Evolutionary conservation across 2,797 vertebrate species (phyloP), one percentile per base, ranked within the genome.

Genomic region (Harpagifer antarcticus): DNA sequence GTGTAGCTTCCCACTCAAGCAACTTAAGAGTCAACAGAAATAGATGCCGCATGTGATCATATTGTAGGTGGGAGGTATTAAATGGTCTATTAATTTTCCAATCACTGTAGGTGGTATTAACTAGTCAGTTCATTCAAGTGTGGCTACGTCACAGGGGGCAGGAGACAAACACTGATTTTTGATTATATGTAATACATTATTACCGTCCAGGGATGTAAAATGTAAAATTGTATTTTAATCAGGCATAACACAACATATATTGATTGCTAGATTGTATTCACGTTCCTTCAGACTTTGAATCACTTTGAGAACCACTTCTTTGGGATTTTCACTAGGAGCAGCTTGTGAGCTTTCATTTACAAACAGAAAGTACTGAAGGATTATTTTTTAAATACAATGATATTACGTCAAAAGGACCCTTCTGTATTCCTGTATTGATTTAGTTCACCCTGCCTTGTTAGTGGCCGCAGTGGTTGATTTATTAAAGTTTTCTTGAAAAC

Each of bases 351-450:
- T 68, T 57, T 43, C n/a, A 43, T 74, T 61, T 54, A 37, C 44
- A 60, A 45, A 48, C 7, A 12, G 17, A 13, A 68, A 14, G 56
- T 63, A 72, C 48, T 48, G 52, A 43, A 81, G 58, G 3, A 64
- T 71, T 48, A 40, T 59, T 69, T 64, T 82, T 37, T 65, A 68
- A 81, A 68, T 48, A 73, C 42, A 54, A 15, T 50, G 74, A 74
- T 74, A 56, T 64, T 73, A 65, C 60, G 74, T 73, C 57, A 74
- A 50, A 45, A 77, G 50, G 57, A 79, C 54, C 71, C 66, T 16
- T 27, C 44, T 65, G 40, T 44, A 82, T 72, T 77, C 67, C 74
- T 72, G 15, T 85, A 88, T 85, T 90, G 85, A 89, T 88, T 86
- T 19, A 14, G n/a, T 62, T 52, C 7, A 1, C 40, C 8, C 57